Evolutionary conservation across 2,797 vertebrate genomes (phyloP), one percentile per base, ranked within the genome.

Genomic region (Cryptoprocta ferox): DNA sequence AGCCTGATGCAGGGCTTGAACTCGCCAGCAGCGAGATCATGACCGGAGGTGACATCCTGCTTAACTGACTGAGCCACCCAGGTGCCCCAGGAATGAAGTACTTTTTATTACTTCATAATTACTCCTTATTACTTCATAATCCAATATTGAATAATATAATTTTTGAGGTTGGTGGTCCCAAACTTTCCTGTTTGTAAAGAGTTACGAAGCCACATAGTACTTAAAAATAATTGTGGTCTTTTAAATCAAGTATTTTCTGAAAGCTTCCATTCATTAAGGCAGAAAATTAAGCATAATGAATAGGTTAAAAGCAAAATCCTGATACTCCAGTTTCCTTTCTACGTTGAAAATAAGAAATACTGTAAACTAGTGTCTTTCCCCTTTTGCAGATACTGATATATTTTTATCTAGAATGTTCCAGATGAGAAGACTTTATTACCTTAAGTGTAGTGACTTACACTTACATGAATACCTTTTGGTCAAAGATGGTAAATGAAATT

Each of bases 211-310:
- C n/a, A 81, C 7, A 21, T 56, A 71, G 15, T 76, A 85, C 19
- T 79, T 94, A 73, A 56, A 94, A 97, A 59, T 91, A 95, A 32
- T 42, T 86, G 18, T 95, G 6, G 4, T 87, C 50, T 94, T 90
- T 93, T 79, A 95, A 89, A 68, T 89, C 26, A 59, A 35, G 2
- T 91, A n/a, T 65, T 94, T 97, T 95, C 15, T 82, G 4, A 73
- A 92, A 88, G 70, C 59, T 82, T 82, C 48, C 21, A 75, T 75
- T 50, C 28, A 73, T 86, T 89, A 90, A 73, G 26, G 89, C 45
- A 94, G 70, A 89, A 89, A 89, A 88, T 91, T 91, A 95, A 79
- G 37, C n/a, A 68, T 86, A 75, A 61, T 45, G 83, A 66, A 68
- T 80, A 76, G 32, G 45, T 82, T 85, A 45, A 94, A 81, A 79